Percentiles rank a stretch among this genome's conserved stretches.
phyloP scores from a whole-genome alignment of 2,888 invertebrate genomes.

The Habrosyne pyritoides region DNA sequence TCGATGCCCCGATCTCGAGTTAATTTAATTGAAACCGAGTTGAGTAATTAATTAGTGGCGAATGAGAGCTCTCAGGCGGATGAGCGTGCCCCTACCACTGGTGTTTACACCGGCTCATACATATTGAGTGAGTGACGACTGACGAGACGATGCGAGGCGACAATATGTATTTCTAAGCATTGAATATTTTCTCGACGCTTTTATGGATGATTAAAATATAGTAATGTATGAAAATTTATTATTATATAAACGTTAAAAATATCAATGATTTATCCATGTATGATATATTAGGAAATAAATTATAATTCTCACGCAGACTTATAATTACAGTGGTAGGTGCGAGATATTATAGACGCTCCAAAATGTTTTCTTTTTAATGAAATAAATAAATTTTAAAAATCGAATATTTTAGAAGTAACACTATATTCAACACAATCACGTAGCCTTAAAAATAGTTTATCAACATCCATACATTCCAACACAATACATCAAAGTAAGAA shows the following conservation, averaged over 20 bases:
- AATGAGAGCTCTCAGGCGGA: slow-evolving; percentile 75
- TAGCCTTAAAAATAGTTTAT: background rate
- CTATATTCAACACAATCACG: too few relatives aligned
- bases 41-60: slow-evolving; percentile 81
- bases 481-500: background rate
- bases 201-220: background rate
- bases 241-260: too few relatives aligned
- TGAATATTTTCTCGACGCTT: background rate
- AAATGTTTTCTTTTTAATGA: too few relatives aligned
- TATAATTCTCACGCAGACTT: too few relatives aligned
- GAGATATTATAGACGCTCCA: too few relatives aligned
- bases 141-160: background rate
- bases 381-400: too few relatives aligned
- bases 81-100: slow-evolving; percentile 56
- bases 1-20: slow-evolving; percentile 76
- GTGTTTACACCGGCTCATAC: slow-evolving; percentile 66
- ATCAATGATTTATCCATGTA: too few relatives aligned
- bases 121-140: slow-evolving; percentile 38
- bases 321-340: too few relatives aligned
- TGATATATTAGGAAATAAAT: too few relatives aligned
- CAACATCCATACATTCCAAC: background rate
- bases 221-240: too few relatives aligned
- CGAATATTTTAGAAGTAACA: too few relatives aligned
- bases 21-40: slow-evolving; percentile 82
- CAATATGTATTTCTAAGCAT: slow-evolving; percentile 5